A percentile compares a stretch with the other conserved stretches of the same genome.
These are phyloP conservation scores for Asarcornis scutulata DNA, from an alignment of 2,113 vertebrate genomes.

Conservation along the genomic window DNA sequence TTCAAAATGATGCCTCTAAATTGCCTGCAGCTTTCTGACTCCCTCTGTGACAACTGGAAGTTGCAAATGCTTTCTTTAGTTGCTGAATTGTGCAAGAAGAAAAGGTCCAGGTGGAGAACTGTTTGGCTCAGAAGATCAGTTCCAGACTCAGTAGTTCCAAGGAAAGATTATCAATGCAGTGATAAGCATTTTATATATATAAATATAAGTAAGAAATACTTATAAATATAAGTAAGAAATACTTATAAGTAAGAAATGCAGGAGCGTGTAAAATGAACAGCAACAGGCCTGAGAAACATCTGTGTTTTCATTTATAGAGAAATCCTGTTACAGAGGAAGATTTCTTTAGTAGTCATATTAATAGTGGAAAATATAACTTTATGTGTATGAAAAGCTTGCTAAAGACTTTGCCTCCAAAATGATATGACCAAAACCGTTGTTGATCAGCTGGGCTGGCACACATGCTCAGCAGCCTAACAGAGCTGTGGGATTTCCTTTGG, in stretches of 20 bases:
- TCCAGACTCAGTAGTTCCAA: background rate
- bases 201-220: background rate
- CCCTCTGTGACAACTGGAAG: background rate
- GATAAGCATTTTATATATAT: background rate
- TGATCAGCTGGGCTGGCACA: background rate
- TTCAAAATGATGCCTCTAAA: background rate
- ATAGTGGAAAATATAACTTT: constrained; percentile 2
- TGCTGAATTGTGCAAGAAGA: background rate
- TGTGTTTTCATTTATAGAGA: background rate
- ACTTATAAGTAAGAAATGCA: background rate
- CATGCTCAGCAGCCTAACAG: background rate
- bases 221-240: no score
- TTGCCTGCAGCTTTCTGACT: background rate
- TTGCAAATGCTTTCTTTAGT: background rate
- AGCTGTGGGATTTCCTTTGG: background rate
- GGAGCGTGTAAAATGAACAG: background rate
- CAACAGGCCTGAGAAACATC: background rate
- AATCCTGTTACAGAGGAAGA: background rate
- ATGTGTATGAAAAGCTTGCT: background rate
- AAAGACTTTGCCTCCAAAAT: constrained; percentile 16
- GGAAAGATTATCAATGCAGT: background rate
- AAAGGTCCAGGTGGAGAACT: background rate
- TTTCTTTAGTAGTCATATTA: background rate
- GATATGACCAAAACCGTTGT: background rate
- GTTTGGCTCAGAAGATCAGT: background rate